Base-by-base conservation (phyloP, 2,888 invertebrate species). In the Amphimallon solstitiale region DNA sequence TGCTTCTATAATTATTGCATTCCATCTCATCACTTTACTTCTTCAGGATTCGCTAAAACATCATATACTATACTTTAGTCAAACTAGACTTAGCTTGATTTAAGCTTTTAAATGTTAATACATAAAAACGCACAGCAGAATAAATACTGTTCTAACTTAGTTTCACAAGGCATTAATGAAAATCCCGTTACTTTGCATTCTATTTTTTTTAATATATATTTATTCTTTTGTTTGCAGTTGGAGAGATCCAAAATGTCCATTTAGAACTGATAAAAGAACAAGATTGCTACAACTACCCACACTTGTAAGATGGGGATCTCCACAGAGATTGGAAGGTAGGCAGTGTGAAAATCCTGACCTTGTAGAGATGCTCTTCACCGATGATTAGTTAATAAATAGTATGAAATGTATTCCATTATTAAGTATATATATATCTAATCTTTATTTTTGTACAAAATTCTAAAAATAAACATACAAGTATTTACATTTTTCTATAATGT, bases 281-380 rank as follows among this genome's bases (percentile, higher is more conserved):
- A 88, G 86, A 72, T 82, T 97, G 62, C 89, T 91, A 78, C 90
- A 92, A 54, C 86, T 97, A 45, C 96, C 97, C 1, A 95, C 96
- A 0, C 80, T 97, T 14, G 80, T 93, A 43, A 86, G 87, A 74
- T 94, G 93, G 92, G 90, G 90, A 64, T 88, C 89, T 4, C 90
- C 91, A 0, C 90, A 93, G 77, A 88, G 91, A 68, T 83, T 96
- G 29, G 91, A 92, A 79, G 95, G 94, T 29, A 89, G 88, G 54
- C 90, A 93, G 72, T 93, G 92, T 77, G 86, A 86, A 59, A 90
- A 92, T 69, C 79, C 86, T 35, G 92, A 91, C 14, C 85, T 94
- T 4, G 86, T 95, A 1, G 87, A 91, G 74, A 90, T 95, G 91
- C 81, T 95, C 71, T 89, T 95, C 74, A 88, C 89, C 0, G 66